These are phyloP conservation scores for Hyperoplus lanceolatus DNA, from an alignment of 2,797 vertebrate genomes.

Conservation along the genomic window DNA sequence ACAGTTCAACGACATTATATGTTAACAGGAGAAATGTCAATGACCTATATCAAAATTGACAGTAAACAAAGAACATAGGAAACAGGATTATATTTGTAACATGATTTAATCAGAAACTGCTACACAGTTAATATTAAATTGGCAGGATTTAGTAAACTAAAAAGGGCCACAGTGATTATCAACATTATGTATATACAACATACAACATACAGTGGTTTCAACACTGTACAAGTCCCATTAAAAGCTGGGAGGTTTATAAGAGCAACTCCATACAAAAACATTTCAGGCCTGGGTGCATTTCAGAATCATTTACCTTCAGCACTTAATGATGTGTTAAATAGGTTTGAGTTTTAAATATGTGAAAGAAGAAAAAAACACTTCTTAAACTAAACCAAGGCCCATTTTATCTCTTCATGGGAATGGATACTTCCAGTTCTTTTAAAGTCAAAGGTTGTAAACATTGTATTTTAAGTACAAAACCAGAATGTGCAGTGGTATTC, in stretches of 20 bases:
- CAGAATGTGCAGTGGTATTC: slow-evolving; percentile 53
- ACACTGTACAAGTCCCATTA: slow-evolving; percentile 65
- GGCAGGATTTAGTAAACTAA: slow-evolving; percentile 57
- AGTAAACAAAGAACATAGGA: not conserved
- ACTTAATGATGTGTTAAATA: slow-evolving; percentile 15
- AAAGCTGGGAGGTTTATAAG: slow-evolving; percentile 45
- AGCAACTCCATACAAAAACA: slow-evolving; percentile 34
- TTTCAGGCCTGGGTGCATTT: slow-evolving; percentile 36
- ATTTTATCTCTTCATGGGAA: slow-evolving; percentile 42
- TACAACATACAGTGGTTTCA: slow-evolving; percentile 54
- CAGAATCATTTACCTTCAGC: slow-evolving; percentile 16
- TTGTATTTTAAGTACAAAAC: slow-evolving; percentile 60
- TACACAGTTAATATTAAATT: slow-evolving; percentile 60
- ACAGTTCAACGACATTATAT: not conserved
- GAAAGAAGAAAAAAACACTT: slow-evolving; percentile 4
- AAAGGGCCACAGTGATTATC: slow-evolving; percentile 60
- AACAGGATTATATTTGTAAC: slow-evolving; percentile 15
- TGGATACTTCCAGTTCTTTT: slow-evolving; percentile 57
- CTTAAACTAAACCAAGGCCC: slow-evolving; percentile 32
- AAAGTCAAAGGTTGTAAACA: slow-evolving; percentile 65
- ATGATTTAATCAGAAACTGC: slow-evolving; percentile 71
- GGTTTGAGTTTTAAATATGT: slow-evolving; percentile 39
- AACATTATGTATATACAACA: slow-evolving; percentile 57
- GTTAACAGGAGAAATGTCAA: not conserved
- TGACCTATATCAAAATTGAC: not conserved